A percentile compares a stretch with the other conserved stretches of the same genome.
phyloP scores from a whole-genome alignment of 1,140 invertebrate genomes.

The Platyscapa corneri region DNA sequence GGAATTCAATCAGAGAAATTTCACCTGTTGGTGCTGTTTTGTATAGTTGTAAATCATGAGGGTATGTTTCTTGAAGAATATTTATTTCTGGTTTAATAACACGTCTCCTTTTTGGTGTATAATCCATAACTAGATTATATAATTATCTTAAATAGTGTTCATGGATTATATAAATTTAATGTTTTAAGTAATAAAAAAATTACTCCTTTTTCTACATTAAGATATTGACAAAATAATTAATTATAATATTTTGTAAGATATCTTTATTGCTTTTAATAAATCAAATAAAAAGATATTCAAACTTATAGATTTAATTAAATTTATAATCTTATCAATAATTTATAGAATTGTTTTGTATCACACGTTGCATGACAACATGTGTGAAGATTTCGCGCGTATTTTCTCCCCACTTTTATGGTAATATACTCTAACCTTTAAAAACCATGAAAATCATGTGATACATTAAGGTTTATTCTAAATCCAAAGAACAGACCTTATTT shows the following conservation, averaged over 20 bases:
- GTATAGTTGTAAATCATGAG: constrained; percentile 87
- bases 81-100: constrained; percentile 60
- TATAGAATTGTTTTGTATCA: neutral
- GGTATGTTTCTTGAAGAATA: constrained; percentile 75
- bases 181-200: neutral
- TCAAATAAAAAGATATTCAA: neutral
- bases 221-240: neutral
- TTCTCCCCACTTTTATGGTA: neutral
- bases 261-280: neutral
- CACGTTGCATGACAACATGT: neutral
- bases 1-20: constrained; percentile 89
- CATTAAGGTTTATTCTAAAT: neutral
- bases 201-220: neutral
- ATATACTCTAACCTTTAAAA: neutral
- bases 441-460: neutral
- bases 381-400: constrained; percentile 39
- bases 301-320: neutral
- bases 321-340: neutral
- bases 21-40: constrained; percentile 82
- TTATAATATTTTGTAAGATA: neutral
- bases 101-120: constrained; percentile 57
- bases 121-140: constrained; percentile 53
- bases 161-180: neutral
- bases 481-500: neutral
- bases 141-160: neutral